A percentile compares a stretch with the other conserved stretches of the same genome.
These are phyloP conservation scores for Drosophila triauraria DNA, from an alignment of 1,140 invertebrate genomes.

Conservation along the genomic window DNA sequence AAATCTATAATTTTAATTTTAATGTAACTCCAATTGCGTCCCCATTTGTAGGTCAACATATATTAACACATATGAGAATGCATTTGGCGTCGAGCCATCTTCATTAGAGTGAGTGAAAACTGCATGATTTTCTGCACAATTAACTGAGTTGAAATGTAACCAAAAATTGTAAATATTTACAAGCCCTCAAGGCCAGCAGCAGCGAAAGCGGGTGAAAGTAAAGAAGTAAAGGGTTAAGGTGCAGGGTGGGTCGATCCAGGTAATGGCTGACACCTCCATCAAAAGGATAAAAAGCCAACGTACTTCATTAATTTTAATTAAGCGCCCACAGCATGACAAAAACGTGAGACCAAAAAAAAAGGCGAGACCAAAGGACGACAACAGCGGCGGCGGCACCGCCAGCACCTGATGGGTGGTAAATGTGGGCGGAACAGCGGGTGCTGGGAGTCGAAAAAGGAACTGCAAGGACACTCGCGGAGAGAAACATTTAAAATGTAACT, in stretches of 20 bases:
- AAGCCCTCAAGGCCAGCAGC: slow-evolving; percentile 20
- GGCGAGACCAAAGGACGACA: slow-evolving; percentile 25
- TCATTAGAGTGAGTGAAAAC: slow-evolving; percentile 12
- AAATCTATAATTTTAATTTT: neutral
- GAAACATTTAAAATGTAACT: neutral
- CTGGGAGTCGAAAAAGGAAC: slow-evolving; percentile 14
- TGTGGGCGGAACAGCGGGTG: neutral
- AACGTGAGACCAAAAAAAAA: slow-evolving; percentile 43
- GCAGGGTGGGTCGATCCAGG: slow-evolving; percentile 21
- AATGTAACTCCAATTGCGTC: too few relatives aligned
- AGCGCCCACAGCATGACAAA: slow-evolving; percentile 70
- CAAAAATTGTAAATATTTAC: slow-evolving; percentile 72
- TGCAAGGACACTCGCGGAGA: slow-evolving; percentile 17
- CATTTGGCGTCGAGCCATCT: slow-evolving; percentile 19
- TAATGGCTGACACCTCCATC: slow-evolving; percentile 55
- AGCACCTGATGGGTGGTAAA: neutral
- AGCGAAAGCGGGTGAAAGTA: neutral
- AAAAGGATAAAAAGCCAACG: slow-evolving; percentile 74
- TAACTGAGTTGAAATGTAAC: slow-evolving; percentile 69
- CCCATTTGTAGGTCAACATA: neutral
- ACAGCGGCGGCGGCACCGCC: slow-evolving; percentile 4
- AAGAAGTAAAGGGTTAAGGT: neutral
- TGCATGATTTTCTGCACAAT: slow-evolving; percentile 53
- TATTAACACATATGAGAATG: neutral
- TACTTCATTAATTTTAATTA: slow-evolving; percentile 82